Conservation (phyloP, 2,888 invertebrate genomes). For the Cosmia trapezina region DNA sequence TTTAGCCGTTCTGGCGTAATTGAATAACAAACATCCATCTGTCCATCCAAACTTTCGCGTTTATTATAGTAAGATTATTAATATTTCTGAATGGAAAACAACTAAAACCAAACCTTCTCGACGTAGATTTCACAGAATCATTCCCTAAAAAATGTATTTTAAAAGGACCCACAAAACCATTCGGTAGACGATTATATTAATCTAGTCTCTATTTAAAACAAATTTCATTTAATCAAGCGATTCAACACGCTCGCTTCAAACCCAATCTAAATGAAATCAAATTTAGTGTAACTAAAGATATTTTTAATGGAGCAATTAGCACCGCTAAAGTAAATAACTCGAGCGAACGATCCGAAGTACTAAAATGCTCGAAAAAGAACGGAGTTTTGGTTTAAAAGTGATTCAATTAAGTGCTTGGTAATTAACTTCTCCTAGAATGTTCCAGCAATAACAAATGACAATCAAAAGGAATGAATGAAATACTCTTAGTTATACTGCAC, state of each 20-base stretch:
- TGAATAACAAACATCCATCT: too few relatives aligned
- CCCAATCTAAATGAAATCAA: conserved; percentile 34
- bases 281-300: conserved; percentile 47
- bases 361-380: conserved; percentile 47
- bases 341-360: conserved; percentile 29
- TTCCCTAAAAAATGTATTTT: not conserved
- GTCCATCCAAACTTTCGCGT: too few relatives aligned
- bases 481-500: conserved; percentile 35
- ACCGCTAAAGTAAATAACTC: conserved; percentile 46
- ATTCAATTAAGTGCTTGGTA: conserved; percentile 58
- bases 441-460: conserved; percentile 52
- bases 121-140: not conserved
- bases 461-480: conserved; percentile 42
- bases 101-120: not conserved
- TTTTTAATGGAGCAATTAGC: conserved; percentile 52
- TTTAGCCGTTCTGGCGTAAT: too few relatives aligned
- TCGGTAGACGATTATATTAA: conserved; percentile 4
- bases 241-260: conserved; percentile 21
- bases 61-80: not conserved
- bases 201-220: not conserved
- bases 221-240: conserved; percentile 12
- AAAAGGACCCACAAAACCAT: not conserved
- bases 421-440: conserved; percentile 55
- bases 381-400: conserved; percentile 50
- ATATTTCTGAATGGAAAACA: conserved; percentile 1